A percentile compares a stretch with the other conserved stretches of the same genome.
These are phyloP conservation scores for Plumapathes pennacea DNA, from an alignment of 92 coral and sea anemone genomes.

Conservation along the genomic window DNA sequence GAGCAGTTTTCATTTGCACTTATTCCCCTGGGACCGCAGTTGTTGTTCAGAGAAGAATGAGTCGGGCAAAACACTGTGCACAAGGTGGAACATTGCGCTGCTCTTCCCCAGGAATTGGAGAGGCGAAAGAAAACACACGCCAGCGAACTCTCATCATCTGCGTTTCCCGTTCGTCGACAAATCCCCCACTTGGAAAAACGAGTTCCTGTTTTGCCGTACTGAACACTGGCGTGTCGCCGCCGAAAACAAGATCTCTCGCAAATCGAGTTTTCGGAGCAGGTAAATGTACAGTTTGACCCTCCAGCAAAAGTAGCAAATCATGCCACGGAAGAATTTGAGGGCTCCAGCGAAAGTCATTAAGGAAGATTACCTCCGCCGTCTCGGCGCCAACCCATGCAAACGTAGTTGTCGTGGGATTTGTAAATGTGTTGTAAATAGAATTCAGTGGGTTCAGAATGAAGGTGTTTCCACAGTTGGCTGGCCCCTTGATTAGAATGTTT, in stretches of 20 bases:
- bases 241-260: conserved; percentile 33
- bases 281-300: conserved; percentile 44
- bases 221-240: conserved; percentile 29
- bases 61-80: conserved; percentile 14
- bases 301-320: conserved; percentile 23
- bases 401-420: conserved; percentile 35
- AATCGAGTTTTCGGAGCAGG: conserved; percentile 31
- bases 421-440: conserved; percentile 24
- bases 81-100: conserved; percentile 4
- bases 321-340: conserved; percentile 33
- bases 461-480: conserved; percentile 51
- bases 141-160: conserved; percentile 37
- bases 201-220: conserved; percentile 28
- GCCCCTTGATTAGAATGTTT: conserved; percentile 41
- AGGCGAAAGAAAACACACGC: conserved; percentile 6
- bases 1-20: no score
- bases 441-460: conserved; percentile 41
- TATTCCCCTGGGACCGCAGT: no score
- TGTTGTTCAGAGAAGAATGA: no score
- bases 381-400: conserved; percentile 57
- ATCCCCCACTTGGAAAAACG: conserved; percentile 10
- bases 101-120: conserved; percentile 10
- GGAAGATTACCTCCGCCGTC: conserved; percentile 20
- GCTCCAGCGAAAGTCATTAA: conserved; percentile 42
- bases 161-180: conserved; percentile 16